Base-by-base conservation (phyloP, 2,797 vertebrate species). In the Crax fasciolata region DNA sequence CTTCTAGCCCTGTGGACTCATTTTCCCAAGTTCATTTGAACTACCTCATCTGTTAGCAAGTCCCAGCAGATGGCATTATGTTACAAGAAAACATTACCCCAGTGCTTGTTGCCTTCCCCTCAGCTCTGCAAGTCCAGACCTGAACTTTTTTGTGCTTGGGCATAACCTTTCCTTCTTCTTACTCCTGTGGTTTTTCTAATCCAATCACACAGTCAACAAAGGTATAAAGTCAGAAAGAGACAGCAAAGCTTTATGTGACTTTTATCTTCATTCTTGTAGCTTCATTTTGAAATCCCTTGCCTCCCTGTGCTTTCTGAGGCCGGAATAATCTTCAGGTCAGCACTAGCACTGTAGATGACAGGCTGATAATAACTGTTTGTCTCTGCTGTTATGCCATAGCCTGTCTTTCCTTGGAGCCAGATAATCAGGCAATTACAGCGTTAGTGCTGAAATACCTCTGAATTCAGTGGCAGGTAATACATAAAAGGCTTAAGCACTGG, bases 61-160 rank as follows among this genome's bases (percentile, higher is more conserved):
- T 81, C 87, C 79, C 89, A 96, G 84, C 57, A 88, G 85, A 90
- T 66, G 82, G 82, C 66, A 91, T 93, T 58, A 49, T 16, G 14
- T 81, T 90, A 72, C 70, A 62, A 70, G 27, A 62, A 84, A 89
- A 88, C 9, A 48, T 61, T 54, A 83, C 14, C 28, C 57, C 0
- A 9, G 38, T 65, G 62, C 76, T 57, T 59, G 54, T 27, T 71
- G 68, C 65, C 46, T 87, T 88, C 43, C 28, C 16, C 19, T 61
- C 32, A 3, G 8, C 32, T 61, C 38, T 41, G 1, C 32, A 32
- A 13, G 10, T 68, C 77, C 48, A 68, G 46, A 83, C 61, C 77
- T 21, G 1, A 68, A 65, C 59, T 43, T 77, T 14, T 46, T 65
- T 80, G 3, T 35, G 15, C 28, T 57, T 74, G 30, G 28, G 13